These are phyloP conservation scores for Platysternon megacephalum DNA, from an alignment of 2,113 vertebrate genomes.

Conservation along the genomic window DNA sequence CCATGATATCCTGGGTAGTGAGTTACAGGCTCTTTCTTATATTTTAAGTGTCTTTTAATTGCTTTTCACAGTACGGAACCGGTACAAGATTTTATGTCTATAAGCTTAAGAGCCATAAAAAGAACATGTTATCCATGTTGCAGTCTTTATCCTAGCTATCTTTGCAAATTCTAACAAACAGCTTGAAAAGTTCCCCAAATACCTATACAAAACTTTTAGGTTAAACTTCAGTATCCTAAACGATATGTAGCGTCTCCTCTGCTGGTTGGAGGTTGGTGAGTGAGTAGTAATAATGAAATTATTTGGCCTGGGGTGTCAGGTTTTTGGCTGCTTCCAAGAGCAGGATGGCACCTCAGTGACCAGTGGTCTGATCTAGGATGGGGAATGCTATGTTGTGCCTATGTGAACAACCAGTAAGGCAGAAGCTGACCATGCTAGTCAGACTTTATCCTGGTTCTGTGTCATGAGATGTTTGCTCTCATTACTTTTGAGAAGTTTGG, in stretches of 20 bases:
- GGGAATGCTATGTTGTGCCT: conserved; percentile 29
- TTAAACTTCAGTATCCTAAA: conserved; percentile 47
- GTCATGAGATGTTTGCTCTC: neutral
- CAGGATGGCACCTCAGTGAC: neutral
- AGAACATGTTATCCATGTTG: neutral
- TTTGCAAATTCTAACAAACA: neutral
- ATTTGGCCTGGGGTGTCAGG: conserved; percentile 19
- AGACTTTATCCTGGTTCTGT: neutral
- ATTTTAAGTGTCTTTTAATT: conserved; percentile 1
- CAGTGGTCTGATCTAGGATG: no score
- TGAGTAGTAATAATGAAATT: conserved; percentile 48
- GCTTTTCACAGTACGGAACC: conserved; percentile 4
- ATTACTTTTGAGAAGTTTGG: neutral
- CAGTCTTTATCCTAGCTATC: neutral
- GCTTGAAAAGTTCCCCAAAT: neutral
- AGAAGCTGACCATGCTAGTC: conserved; percentile 12
- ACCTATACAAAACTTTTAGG: neutral
- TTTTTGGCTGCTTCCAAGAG: conserved; percentile 18
- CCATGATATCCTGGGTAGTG: neutral
- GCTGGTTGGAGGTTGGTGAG: conserved; percentile 26
- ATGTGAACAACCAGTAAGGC: neutral
- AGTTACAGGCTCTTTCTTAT: neutral
- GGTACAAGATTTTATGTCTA: neutral
- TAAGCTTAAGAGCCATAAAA: neutral
- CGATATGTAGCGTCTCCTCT: conserved; percentile 7